Evolutionary conservation across 2,113 vertebrate species (phyloP), one percentile per base, ranked within the genome.

Genomic region (Fregetta grallaria): DNA sequence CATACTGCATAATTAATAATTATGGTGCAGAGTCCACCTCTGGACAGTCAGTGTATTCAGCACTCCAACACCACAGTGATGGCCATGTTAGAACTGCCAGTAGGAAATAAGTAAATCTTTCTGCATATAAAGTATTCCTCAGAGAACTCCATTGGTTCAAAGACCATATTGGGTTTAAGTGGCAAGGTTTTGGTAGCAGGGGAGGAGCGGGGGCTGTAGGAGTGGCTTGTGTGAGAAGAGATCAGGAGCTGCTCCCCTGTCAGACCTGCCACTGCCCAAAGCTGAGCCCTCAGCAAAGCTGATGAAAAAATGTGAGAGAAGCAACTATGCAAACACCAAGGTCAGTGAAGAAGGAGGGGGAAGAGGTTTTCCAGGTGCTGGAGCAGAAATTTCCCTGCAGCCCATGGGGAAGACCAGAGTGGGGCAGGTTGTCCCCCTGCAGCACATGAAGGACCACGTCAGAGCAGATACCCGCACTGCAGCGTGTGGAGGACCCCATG

Each of bases 121-220:
- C 32, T 76, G 47, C 42, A 12, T 21, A 20, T 56, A 15, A 56
- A 36, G 13, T 44, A 18, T 26, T 59, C 47, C 83, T 66, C 22
- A n/a, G 44, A 81, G 32, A 32, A 27, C 17, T 58, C 27, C 32
- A 0, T n/a, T 52, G 49, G 13, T 49, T 59, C 68, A 66, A 53
- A 65, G 40, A 25, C 13, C 0, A 0, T 27, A 14, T 20, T 53
- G 26, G 36, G 7, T 68, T 40, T 78, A 26, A 0, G 0, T 21
- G 55, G 55, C 42, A 63, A 58, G 15, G 22, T 59, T 73, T 50
- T 34, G 49, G 67, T 36, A 58, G 49, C 55, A 34, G 34, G 13
- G 19, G 30, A 70, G 55, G 15, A 44, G 14, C 38, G 7, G 50
- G 23, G 12, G 8, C 27, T 50, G 14, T 55, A 83, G 49, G 8